Conservation (phyloP, 2,888 invertebrate genomes). For the Coenonympha arcania region DNA sequence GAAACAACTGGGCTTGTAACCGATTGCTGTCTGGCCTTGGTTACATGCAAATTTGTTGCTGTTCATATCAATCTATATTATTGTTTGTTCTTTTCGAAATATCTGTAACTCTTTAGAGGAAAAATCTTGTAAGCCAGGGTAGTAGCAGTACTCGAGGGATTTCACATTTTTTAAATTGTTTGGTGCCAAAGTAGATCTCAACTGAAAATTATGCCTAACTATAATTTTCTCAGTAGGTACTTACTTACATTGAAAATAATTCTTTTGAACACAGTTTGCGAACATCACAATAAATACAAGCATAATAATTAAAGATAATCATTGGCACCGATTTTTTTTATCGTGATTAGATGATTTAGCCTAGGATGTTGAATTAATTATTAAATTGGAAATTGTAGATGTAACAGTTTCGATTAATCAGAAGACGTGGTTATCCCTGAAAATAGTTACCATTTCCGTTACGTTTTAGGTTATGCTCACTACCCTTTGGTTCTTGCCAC, state of each 20-base stretch:
- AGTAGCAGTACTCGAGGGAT: slow-evolving; percentile 61
- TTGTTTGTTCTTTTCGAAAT: slow-evolving; percentile 47
- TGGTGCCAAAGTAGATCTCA: slow-evolving; percentile 32
- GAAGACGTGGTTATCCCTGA: slow-evolving; percentile 66
- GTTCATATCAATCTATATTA: slow-evolving; percentile 47
- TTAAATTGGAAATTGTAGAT: slow-evolving; percentile 21
- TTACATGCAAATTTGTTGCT: slow-evolving; percentile 68
- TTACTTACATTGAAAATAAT: not conserved
- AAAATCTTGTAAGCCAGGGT: slow-evolving; percentile 55
- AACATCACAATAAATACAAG: slow-evolving; percentile 9
- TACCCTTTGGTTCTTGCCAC: slow-evolving; percentile 71
- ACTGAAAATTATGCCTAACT: slow-evolving; percentile 2
- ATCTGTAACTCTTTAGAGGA: slow-evolving; percentile 57
- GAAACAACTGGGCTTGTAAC: slow-evolving; percentile 65
- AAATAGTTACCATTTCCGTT: slow-evolving; percentile 72
- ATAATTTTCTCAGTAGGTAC: slow-evolving; percentile 5
- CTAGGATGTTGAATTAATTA: slow-evolving; percentile 26
- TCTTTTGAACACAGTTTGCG: too few species aligned
- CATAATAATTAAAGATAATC: slow-evolving; percentile 3
- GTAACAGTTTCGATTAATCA: slow-evolving; percentile 28
- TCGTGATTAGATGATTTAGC: slow-evolving; percentile 25
- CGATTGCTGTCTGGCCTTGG: slow-evolving; percentile 60
- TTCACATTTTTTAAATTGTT: slow-evolving; percentile 42
- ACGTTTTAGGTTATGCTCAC: slow-evolving; percentile 66
- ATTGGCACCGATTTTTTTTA: slow-evolving; percentile 27